phyloP scores from a whole-genome alignment of 2,113 vertebrate genomes.

The Eretmochelys imbricata region DNA sequence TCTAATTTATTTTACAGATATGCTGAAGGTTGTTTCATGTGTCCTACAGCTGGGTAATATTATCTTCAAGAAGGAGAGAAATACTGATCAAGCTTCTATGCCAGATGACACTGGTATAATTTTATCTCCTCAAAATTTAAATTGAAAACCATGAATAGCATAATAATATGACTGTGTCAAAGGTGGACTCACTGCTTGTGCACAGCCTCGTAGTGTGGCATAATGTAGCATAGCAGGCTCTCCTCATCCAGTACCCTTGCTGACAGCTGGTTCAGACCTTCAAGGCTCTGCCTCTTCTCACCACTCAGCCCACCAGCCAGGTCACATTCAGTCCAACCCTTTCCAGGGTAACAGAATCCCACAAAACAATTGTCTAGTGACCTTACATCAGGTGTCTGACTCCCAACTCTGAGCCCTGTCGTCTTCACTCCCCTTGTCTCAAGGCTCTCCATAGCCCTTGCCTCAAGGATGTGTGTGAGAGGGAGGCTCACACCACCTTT shows the following conservation, averaged over 20 bases:
- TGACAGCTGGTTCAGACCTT: neutral
- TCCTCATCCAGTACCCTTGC: neutral
- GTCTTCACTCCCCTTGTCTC: neutral
- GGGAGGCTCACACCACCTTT: neutral
- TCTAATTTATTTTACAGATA: slow-evolving; percentile 78
- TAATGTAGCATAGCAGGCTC: neutral
- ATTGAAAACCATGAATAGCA: neutral
- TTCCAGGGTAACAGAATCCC: neutral
- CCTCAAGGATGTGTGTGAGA: neutral
- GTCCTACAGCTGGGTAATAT: slow-evolving; percentile 95
- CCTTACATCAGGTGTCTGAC: neutral
- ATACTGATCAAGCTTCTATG: slow-evolving; percentile 96
- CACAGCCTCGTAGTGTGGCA: neutral
- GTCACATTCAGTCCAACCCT: neutral
- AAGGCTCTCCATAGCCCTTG: neutral
- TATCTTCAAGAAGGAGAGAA: slow-evolving; percentile 95
- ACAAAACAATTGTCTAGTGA: neutral
- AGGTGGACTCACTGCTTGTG: neutral
- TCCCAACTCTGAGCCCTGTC: neutral
- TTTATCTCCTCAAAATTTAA: neutral
- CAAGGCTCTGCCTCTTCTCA: neutral
- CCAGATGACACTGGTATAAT: slow-evolving; percentile 92
- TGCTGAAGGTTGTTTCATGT: slow-evolving; percentile 92
- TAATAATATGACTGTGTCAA: neutral
- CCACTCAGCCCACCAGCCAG: neutral